These are phyloP conservation scores for Dendrophyllia cribrosa DNA, from an alignment of 64 coral and sea anemone genomes.

Conservation along the genomic window DNA sequence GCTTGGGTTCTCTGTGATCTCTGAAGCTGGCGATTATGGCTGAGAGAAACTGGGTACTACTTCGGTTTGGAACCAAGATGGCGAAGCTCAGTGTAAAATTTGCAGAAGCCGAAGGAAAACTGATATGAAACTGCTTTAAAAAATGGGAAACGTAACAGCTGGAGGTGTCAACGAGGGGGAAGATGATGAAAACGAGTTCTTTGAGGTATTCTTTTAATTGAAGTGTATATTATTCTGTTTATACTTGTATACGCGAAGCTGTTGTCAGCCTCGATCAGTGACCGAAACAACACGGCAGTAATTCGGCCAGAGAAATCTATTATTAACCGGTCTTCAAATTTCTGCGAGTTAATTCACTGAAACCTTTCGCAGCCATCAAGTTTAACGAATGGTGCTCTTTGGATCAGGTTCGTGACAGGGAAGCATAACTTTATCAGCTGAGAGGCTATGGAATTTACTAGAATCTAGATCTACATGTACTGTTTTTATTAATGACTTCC, in stretches of 20 bases:
- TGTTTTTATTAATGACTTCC: too few species aligned
- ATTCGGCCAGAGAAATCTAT: too few species aligned
- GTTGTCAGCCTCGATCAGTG: not conserved
- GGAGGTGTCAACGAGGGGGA: constrained; percentile 63
- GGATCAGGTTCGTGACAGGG: too few species aligned
- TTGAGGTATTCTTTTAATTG: constrained; percentile 54
- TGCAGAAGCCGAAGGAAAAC: constrained; percentile 1
- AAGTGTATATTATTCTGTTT: not conserved
- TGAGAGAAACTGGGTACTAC: not conserved
- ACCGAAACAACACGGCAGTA: not conserved
- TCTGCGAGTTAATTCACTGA: too few species aligned
- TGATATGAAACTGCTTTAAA: not conserved
- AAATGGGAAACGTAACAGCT: constrained; percentile 75
- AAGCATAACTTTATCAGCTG: too few species aligned
- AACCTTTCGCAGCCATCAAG: too few species aligned
- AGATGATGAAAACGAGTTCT: constrained; percentile 71
- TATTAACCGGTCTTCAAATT: too few species aligned
- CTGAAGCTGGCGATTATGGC: too few species aligned
- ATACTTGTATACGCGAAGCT: not conserved
- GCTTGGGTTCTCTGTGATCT: too few species aligned
- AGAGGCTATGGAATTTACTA: too few species aligned
- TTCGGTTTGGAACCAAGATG: constrained; percentile 54
- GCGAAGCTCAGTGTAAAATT: constrained; percentile 35
- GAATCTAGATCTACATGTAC: too few species aligned
- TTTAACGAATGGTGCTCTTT: too few species aligned